These are phyloP conservation scores for Apamea anceps DNA, from an alignment of 2,888 invertebrate species.

Conservation along the genomic window DNA sequence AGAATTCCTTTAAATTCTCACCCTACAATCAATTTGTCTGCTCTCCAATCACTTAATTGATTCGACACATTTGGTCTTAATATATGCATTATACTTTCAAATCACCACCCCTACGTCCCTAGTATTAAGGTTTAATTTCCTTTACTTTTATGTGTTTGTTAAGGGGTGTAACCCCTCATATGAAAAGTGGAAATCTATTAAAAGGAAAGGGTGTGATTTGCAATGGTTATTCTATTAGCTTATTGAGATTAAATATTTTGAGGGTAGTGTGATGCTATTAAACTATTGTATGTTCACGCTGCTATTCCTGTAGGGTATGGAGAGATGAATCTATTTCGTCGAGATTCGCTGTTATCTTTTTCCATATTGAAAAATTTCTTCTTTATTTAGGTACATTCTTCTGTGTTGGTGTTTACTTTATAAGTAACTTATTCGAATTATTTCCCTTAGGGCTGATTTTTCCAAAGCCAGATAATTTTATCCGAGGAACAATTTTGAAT, in stretches of 20 bases:
- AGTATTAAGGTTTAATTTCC: conserved; percentile 46
- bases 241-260: conserved; percentile 83
- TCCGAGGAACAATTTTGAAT: too few species aligned
- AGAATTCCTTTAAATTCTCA: conserved; percentile 56
- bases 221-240: conserved; percentile 88
- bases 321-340: not conserved
- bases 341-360: not conserved
- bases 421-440: not conserved
- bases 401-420: not conserved
- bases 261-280: conserved; percentile 66
- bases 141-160: not conserved
- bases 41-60: conserved; percentile 86
- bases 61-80: conserved; percentile 79
- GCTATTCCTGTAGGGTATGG: conserved; percentile 1
- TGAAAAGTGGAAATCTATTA: conserved; percentile 81
- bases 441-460: not conserved
- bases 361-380: not conserved
- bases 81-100: conserved; percentile 51
- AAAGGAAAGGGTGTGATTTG: conserved; percentile 86
- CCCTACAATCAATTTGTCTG: conserved; percentile 65
- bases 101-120: conserved; percentile 1
- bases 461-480: too few species aligned
- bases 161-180: conserved; percentile 67
- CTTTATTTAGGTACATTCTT: not conserved
- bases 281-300: conserved; percentile 28